Percentiles rank a stretch among this genome's conserved stretches.
Evolutionary conservation across 2,797 vertebrate species (phyloP).

Genomic region (Sebastiscus tertius): DNA sequence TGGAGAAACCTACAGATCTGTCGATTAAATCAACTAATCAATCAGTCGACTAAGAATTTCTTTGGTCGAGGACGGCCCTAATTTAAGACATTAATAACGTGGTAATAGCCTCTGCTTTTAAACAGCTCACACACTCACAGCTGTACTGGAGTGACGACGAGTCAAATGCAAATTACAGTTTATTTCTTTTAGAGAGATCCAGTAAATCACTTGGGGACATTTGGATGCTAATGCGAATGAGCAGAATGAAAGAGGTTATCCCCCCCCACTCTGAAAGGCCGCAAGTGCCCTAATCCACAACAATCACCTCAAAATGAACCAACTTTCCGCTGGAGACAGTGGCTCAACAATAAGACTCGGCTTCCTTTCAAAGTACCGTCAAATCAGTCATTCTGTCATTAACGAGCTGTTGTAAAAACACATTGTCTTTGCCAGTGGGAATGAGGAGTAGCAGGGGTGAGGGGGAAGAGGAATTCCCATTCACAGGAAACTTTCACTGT

Average conservation of each 20-base stretch:
- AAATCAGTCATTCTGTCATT: constrained; percentile 75
- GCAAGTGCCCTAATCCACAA: constrained; percentile 65
- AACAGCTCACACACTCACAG: neutral
- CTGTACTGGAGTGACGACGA: constrained; percentile 12
- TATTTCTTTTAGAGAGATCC: constrained; percentile 37
- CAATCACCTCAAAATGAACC: constrained; percentile 72
- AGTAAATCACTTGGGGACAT: constrained; percentile 56
- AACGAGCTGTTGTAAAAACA: constrained; percentile 82
- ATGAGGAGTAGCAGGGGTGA: constrained; percentile 36
- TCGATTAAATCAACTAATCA: too few species aligned
- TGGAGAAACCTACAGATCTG: too few species aligned
- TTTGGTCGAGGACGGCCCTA: fast-evolving
- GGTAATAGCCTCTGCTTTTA: neutral
- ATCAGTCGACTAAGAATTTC: too few species aligned
- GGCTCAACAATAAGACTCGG: constrained; percentile 54
- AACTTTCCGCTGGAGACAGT: constrained; percentile 60
- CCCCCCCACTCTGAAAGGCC: constrained; percentile 28
- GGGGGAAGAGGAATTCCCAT: constrained; percentile 34
- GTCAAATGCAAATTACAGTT: constrained; percentile 56
- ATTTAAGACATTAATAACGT: neutral
- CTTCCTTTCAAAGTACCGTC: constrained; percentile 64
- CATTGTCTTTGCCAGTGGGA: constrained; percentile 71
- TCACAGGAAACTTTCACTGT: constrained; percentile 84
- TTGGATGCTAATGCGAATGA: constrained; percentile 72
- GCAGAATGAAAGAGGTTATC: constrained; percentile 44